A percentile compares a stretch with the other conserved stretches of the same genome.
Conservation (phyloP, 2,113 vertebrate species). For the Chlorodrepanis virens region DNA sequence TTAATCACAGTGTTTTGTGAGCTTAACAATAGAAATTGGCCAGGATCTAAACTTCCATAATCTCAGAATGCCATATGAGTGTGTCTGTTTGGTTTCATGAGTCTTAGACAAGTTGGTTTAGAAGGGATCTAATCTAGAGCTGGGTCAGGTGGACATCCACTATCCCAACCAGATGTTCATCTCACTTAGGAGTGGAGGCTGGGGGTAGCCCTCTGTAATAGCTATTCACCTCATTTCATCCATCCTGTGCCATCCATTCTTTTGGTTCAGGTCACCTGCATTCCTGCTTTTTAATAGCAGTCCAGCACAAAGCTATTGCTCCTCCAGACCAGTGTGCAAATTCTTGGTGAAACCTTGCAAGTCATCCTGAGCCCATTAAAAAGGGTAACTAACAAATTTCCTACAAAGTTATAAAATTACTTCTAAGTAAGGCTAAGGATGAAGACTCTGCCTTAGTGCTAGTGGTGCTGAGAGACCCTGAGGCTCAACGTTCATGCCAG, state of each 20-base stretch:
- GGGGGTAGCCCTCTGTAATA: background rate
- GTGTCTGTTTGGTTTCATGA: background rate
- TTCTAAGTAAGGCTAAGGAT: background rate
- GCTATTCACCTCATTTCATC: background rate
- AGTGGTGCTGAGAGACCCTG: background rate
- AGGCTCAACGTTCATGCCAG: background rate
- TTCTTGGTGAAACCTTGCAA: background rate
- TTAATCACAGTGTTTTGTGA: slow-evolving; percentile 13
- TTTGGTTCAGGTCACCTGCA: background rate
- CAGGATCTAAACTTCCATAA: background rate
- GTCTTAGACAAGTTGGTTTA: background rate
- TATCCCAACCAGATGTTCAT: background rate
- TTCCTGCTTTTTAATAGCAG: background rate
- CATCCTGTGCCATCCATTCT: background rate
- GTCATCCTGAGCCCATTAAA: background rate
- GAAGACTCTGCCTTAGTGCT: background rate
- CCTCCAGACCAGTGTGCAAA: background rate
- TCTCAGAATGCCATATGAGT: background rate
- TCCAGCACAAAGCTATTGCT: background rate
- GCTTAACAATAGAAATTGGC: slow-evolving; percentile 18
- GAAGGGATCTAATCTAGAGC: background rate
- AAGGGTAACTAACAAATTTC: background rate
- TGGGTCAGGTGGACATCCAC: background rate
- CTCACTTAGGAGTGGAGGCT: background rate
- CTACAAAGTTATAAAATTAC: background rate